These are phyloP conservation scores for Canis aureus DNA, from an alignment of 2,113 vertebrate species.

Conservation along the genomic window DNA sequence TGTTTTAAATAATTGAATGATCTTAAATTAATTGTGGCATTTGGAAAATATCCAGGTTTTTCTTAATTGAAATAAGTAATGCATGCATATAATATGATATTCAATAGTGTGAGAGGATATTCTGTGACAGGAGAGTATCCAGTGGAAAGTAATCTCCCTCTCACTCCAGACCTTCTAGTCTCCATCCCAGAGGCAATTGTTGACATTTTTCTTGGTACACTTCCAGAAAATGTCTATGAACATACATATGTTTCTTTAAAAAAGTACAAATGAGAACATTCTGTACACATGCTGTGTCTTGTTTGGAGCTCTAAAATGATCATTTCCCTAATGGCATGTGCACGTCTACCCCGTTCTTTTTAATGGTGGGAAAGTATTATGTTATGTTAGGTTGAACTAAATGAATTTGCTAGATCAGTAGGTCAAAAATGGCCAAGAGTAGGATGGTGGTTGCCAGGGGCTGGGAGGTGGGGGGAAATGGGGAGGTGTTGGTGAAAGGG, in stretches of 20 bases:
- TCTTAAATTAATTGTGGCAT: not conserved
- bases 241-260: not conserved
- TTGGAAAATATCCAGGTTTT: slow-evolving; percentile 43
- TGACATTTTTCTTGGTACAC: slow-evolving; percentile 1
- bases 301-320: not conserved
- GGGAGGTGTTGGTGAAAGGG: not conserved
- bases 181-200: not conserved
- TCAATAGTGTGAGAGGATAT: not conserved
- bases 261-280: not conserved
- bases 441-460: not conserved
- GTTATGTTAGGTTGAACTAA: not conserved
- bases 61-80: slow-evolving; percentile 8
- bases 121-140: not conserved
- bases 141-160: not conserved
- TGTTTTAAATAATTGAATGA: slow-evolving; percentile 50
- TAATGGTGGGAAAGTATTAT: not conserved
- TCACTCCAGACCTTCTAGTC: not conserved
- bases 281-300: not conserved
- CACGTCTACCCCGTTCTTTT: not conserved
- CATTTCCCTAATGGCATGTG: not conserved
- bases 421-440: not conserved
- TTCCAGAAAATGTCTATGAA: not conserved
- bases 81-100: not conserved
- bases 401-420: not conserved
- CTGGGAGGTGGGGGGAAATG: not conserved